These are phyloP conservation scores for Eulacestoma nigropectus DNA, from an alignment of 2,113 vertebrate species.

Conservation along the genomic window DNA sequence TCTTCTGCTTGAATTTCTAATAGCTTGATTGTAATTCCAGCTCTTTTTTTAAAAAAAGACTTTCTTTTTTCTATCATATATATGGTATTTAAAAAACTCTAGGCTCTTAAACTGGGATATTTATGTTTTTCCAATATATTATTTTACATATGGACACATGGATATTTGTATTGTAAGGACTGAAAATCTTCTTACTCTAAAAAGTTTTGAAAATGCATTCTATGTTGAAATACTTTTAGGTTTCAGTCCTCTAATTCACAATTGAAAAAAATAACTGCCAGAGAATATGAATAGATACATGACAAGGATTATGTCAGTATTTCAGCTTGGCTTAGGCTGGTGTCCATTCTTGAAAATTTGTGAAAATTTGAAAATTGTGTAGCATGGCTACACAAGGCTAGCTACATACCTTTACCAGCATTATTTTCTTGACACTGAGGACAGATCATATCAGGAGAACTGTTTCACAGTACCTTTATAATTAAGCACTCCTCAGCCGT, in stretches of 20 bases:
- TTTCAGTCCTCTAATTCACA: neutral
- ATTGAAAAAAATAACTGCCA: neutral
- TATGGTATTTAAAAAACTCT: neutral
- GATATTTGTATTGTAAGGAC: neutral
- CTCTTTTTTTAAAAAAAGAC: neutral
- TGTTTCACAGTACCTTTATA: constrained; percentile 66
- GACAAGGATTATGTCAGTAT: neutral
- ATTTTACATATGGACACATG: neutral
- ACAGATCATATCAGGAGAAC: constrained; percentile 42
- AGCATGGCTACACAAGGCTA: constrained; percentile 6
- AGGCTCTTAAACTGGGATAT: neutral
- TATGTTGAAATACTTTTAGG: neutral
- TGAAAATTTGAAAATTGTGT: neutral
- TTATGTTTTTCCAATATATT: neutral
- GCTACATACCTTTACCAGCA: constrained; percentile 53
- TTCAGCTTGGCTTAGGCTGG: neutral
- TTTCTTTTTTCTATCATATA: neutral
- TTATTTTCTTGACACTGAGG: constrained; percentile 46
- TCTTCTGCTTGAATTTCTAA: neutral
- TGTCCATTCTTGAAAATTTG: neutral
- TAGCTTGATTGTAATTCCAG: neutral
- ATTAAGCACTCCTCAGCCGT: constrained; percentile 66
- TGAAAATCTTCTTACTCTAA: neutral
- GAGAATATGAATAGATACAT: neutral
- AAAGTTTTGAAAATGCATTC: neutral